These are phyloP conservation scores for Donacobius atricapilla DNA, from an alignment of 2,113 vertebrate genomes.

Conservation along the genomic window DNA sequence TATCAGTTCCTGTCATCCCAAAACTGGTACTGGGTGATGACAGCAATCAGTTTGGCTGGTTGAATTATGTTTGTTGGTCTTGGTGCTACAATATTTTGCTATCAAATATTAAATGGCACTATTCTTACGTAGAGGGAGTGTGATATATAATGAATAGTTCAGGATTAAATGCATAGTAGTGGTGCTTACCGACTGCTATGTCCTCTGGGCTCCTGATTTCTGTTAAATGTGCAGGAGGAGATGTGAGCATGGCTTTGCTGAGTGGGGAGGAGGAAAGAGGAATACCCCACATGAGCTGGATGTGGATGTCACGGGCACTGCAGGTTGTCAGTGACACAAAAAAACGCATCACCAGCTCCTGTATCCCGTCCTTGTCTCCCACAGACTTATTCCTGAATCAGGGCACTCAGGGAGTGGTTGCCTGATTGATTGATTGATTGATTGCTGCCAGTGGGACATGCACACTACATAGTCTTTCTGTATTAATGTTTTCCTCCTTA, in stretches of 20 bases:
- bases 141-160: neutral
- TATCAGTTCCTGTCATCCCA: fast-evolving
- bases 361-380: neutral
- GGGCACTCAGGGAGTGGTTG: no score
- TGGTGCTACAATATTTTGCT: neutral
- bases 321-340: neutral
- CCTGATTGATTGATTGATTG: neutral
- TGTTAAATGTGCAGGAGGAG: neutral
- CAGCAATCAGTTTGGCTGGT: fast-evolving
- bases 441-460: neutral
- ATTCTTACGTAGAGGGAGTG: fast-evolving
- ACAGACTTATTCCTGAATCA: neutral
- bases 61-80: neutral
- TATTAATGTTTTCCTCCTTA: neutral
- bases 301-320: fast-evolving
- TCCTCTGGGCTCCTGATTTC: neutral
- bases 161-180: neutral
- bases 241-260: neutral
- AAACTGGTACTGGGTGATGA: neutral
- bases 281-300: neutral
- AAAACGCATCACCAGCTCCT: neutral
- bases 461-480: fast-evolving
- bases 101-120: neutral
- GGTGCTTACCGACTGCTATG: neutral
- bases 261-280: neutral